Evolutionary conservation across 30 jellyfish, hydroid and myxozoan species (phyloP), one percentile per base, ranked within the genome.

Genomic region (Pelagia noctiluca): DNA sequence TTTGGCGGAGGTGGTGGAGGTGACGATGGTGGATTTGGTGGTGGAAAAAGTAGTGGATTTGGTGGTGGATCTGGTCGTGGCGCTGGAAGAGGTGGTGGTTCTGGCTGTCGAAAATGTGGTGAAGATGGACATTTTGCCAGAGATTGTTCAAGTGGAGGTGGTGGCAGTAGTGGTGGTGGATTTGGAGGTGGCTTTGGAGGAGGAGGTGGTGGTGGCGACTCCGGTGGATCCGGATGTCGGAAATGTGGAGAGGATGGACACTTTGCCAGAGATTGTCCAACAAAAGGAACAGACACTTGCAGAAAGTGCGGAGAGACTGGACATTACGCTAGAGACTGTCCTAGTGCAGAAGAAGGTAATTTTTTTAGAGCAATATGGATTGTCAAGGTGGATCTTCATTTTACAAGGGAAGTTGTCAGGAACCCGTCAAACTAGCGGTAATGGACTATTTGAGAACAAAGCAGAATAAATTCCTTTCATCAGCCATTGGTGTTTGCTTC

Each of bases 241-340:
- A 82, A 87, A 35, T 92, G 98, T 80, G 98, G 98, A 4, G 98
- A 93, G 53, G 94, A 78, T 18, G 98, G 98, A 1, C 98, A 93
- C 62, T 93, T 78, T 80, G 98, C 97, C 25, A 75, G 96, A 53
- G 98, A 93, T 13, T 93, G 98, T 57, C 96, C 90, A 30, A 78
- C 71, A 28, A 70, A 80, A 54, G 73, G 78, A 16, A 34, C 86
- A 13, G 88, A 84, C 46, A 88, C 89, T 31, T 90, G 97, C 64
- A 65, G 93, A n/a, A 78, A 85, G 67, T 90, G 97, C 68, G 97
- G 97, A 21, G 96, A 84, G 78, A 67, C 49, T 28, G 97, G 97
- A 16, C 97, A 90, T 70, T 90, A n/a, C 54, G 97, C 97, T 24
- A 78, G 94, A 32, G 97, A 90, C 24, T 90, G 97, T 42, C 50